phyloP scores from a whole-genome alignment of 2,113 vertebrate genomes.

The Callithrix jacchus region DNA sequence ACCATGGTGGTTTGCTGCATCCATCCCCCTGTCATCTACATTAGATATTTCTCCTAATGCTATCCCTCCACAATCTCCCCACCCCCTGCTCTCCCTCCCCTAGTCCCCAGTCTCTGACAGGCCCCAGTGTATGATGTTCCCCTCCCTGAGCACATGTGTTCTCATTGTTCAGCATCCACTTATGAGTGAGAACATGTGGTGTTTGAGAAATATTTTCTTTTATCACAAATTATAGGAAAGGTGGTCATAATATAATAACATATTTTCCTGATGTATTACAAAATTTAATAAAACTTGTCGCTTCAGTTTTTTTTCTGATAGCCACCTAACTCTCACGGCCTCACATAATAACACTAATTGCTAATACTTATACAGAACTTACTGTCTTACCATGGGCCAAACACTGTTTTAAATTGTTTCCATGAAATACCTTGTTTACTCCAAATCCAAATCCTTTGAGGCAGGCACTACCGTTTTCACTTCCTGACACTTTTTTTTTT shows the following conservation, averaged over 20 bases:
- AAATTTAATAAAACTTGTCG: background rate
- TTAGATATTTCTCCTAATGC: too few relatives aligned
- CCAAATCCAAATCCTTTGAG: background rate
- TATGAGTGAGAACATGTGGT: too few relatives aligned
- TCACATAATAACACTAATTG: background rate
- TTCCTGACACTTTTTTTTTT: accelerated
- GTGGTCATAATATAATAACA: background rate
- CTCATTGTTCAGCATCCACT: too few relatives aligned
- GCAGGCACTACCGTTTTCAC: background rate
- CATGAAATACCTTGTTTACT: background rate
- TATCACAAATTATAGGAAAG: background rate
- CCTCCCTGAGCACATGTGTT: too few relatives aligned
- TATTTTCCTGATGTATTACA: background rate
- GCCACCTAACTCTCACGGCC: accelerated
- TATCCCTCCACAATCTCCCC: too few relatives aligned
- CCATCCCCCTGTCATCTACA: too few relatives aligned
- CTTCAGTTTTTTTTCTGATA: background rate
- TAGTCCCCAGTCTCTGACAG: too few relatives aligned
- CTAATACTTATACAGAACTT: background rate
- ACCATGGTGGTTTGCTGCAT: too few relatives aligned
- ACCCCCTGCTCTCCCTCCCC: too few relatives aligned
- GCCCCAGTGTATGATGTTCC: too few relatives aligned
- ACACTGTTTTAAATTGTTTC: background rate
- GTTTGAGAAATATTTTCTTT: background rate
- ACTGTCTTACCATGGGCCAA: background rate